Percentiles rank a stretch among this genome's conserved stretches.
These are phyloP conservation scores for Schlechtendalia chinensis DNA, from an alignment of 1,140 invertebrate species.

Conservation along the genomic window DNA sequence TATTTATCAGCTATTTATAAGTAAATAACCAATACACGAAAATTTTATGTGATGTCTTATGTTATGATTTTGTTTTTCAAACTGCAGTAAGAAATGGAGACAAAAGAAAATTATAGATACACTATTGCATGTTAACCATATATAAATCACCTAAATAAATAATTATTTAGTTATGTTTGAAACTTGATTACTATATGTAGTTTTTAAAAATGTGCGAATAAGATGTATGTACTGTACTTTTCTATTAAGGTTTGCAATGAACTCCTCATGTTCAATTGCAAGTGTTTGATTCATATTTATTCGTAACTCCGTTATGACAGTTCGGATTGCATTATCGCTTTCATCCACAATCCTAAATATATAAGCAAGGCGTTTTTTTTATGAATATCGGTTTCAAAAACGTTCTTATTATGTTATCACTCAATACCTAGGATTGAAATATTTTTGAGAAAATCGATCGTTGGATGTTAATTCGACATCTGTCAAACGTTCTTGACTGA, in stretches of 20 bases:
- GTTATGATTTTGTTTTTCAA: no score
- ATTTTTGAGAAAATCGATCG: conserved; percentile 42
- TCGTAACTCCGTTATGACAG: conserved; percentile 52
- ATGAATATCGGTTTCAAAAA: neutral
- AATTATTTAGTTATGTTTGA: neutral
- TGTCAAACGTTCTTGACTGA: conserved; percentile 48
- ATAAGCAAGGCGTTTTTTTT: no score
- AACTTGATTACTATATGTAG: no score
- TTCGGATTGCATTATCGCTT: conserved; percentile 53
- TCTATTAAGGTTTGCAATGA: conserved; percentile 54
- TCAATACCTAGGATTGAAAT: conserved; percentile 33
- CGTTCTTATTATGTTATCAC: conserved; percentile 31
- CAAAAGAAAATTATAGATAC: no score
- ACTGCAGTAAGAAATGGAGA: no score
- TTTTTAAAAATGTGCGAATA: neutral
- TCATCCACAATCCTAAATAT: conserved; percentile 51
- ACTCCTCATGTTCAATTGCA: conserved; percentile 55
- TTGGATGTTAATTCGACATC: conserved; percentile 41
- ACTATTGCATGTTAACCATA: no score
- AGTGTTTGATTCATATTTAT: conserved; percentile 52
- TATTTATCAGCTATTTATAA: no score
- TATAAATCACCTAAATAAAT: no score
- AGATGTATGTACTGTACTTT: conserved; percentile 51
- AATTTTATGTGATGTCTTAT: no score
- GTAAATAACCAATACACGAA: no score